Evolutionary conservation across 2,797 vertebrate species (phyloP), one percentile per base, ranked within the genome.

Genomic region (Parotocinclus haroldoi): DNA sequence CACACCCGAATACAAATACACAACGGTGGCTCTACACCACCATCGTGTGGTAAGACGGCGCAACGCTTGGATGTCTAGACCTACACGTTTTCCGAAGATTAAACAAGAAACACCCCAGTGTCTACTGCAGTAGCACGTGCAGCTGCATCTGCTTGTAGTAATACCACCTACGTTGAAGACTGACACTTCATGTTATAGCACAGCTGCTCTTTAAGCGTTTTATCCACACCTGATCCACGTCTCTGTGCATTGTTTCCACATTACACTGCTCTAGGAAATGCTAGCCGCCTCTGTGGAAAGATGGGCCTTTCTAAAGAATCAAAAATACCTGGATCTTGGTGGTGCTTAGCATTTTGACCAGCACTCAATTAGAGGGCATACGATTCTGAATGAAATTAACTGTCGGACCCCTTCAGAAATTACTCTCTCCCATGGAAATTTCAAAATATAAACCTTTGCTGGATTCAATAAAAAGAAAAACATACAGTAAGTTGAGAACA

Each of bases 21-120:
- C 55, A 16, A 57, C 55, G 48, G 52, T 59, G 80, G 83, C 75
- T 68, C 58, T 71, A 68, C 54, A 80, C 74, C 79, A 79, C 86
- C 89, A 89, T 85, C 89, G 85, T 78, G 83, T 85, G 88, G 68
- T 52, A 39, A 27, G 2, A 27, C 27, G 27, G 27, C 5, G 27
- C 27, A 27, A 27, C 27, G 27, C 27, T 27, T 27, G 27, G 27
- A 27, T 27, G 27, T 2, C 27, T 27, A 27, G 2, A 5, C 27
- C 27, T 27, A 27, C 27, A 27, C 27, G 2, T 27, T 27, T 2
- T 5, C 12, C 19, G 13, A 42, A 44, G 9, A 7, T 17, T 56
- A 11, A 50, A 37, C 16, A 19, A 58, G 9, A 58, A 37, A 38
- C 37, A 45, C 1, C 27, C 53, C 17, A 58, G 40, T 42, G 56